phyloP scores from a whole-genome alignment of 92 coral and sea anemone species.

The Muricea muricata region DNA sequence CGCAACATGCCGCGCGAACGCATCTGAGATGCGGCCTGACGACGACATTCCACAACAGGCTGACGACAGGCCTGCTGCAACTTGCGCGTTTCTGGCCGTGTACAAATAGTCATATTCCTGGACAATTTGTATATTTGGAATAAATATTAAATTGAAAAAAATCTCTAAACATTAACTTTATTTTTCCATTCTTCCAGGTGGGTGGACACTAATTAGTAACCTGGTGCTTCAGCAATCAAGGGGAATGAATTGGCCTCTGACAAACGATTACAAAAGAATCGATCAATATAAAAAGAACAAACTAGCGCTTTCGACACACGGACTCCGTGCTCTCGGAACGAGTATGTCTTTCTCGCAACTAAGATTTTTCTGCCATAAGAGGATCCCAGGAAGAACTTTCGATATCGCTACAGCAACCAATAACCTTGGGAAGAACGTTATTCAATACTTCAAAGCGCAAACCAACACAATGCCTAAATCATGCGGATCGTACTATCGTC shows the following conservation, averaged over 20 bases:
- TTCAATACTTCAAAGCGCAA: slow-evolving; percentile 67
- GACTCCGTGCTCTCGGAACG: slow-evolving; percentile 50
- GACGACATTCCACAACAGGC: no score
- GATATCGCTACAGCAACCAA: slow-evolving; percentile 73
- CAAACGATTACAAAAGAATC: slow-evolving; percentile 57
- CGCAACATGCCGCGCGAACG: no score
- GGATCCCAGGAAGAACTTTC: slow-evolving; percentile 73
- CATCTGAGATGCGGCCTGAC: no score
- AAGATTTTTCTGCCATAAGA: slow-evolving; percentile 73
- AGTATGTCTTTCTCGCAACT: slow-evolving; percentile 75
- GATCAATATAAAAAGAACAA: slow-evolving; percentile 66
- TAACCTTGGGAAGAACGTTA: slow-evolving; percentile 56
- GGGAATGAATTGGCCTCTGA: slow-evolving; percentile 36
- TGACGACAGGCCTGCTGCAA: no score
- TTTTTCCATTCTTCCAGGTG: slow-evolving; percentile 59
- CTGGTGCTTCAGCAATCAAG: slow-evolving; percentile 43
- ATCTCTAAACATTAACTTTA: no score
- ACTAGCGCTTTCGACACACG: slow-evolving; percentile 55
- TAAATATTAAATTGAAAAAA: no score
- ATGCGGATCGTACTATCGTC: slow-evolving; percentile 76
- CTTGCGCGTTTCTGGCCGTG: no score
- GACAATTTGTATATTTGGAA: no score
- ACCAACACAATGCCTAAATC: slow-evolving; percentile 40
- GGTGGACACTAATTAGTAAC: slow-evolving; percentile 84
- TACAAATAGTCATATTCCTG: no score